Percentiles rank a stretch among this genome's conserved stretches.
Conservation (phyloP, 2,888 invertebrate genomes). For the Melieria picta region DNA sequence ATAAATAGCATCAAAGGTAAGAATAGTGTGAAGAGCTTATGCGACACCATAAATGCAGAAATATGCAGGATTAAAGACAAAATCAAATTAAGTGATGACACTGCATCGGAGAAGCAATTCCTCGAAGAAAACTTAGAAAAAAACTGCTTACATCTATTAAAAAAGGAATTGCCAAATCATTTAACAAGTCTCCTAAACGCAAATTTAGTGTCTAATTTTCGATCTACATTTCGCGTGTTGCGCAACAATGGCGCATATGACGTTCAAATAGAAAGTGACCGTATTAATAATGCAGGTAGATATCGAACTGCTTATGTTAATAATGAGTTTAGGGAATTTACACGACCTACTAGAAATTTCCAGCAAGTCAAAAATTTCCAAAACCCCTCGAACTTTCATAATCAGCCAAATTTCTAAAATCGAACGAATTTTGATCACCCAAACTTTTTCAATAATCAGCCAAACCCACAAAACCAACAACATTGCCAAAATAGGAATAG, state of each 20-base stretch:
- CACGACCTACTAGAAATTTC: neutral
- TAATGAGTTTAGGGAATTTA: conserved; percentile 8
- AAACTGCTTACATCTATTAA: too few relatives aligned
- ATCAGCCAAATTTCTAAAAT: too few relatives aligned
- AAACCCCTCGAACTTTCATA: neutral
- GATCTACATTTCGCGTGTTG: neutral
- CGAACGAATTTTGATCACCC: too few relatives aligned
- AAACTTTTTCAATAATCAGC: too few relatives aligned
- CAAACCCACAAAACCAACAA: too few relatives aligned
- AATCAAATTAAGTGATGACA: neutral
- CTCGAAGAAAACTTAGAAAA: too few relatives aligned
- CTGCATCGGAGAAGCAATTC: too few relatives aligned
- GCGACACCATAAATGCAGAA: neutral
- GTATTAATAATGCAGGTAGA: neutral
- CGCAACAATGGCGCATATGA: neutral
- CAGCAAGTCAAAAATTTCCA: neutral
- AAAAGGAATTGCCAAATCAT: neutral
- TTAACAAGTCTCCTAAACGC: neutral
- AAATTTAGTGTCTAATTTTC: conserved; percentile 9
- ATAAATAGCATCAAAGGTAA: neutral
- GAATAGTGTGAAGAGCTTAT: neutral
- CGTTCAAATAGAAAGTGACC: neutral
- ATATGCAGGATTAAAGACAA: neutral
- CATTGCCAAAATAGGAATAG: too few relatives aligned
- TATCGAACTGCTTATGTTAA: neutral